phyloP scores from a whole-genome alignment of 1,140 invertebrate species.

The Drosophila dunni region DNA sequence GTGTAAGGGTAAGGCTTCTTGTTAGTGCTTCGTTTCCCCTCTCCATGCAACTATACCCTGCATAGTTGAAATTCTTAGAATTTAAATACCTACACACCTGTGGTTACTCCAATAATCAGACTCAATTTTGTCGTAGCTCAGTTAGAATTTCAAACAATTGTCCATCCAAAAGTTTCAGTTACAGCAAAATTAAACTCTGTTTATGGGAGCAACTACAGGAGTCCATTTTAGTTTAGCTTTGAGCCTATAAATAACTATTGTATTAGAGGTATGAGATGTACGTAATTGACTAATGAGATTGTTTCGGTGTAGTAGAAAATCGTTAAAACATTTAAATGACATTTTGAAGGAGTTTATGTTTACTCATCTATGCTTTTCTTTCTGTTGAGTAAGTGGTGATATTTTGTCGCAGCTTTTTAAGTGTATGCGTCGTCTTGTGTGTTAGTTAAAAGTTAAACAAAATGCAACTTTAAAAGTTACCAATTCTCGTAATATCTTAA shows the following conservation, averaged over 20 bases:
- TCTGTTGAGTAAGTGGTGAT: slow-evolving; percentile 43
- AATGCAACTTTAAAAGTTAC: slow-evolving; percentile 50
- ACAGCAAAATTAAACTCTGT: background rate
- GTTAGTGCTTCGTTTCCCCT: slow-evolving; percentile 37
- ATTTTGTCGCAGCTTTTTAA: slow-evolving; percentile 42
- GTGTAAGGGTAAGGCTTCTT: slow-evolving; percentile 45
- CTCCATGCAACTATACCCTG: background rate
- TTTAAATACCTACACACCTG: background rate
- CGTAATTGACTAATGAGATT: slow-evolving; percentile 44
- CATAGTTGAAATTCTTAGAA: slow-evolving; percentile 11
- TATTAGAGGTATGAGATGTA: slow-evolving; percentile 35
- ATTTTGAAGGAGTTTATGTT: slow-evolving; percentile 1
- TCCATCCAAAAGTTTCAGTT: background rate
- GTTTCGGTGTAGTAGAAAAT: slow-evolving; percentile 42
- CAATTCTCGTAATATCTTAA: slow-evolving; percentile 15
- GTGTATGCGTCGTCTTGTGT: slow-evolving; percentile 37
- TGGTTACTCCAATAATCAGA: background rate
- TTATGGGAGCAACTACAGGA: background rate
- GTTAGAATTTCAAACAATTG: background rate
- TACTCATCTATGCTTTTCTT: slow-evolving; percentile 1
- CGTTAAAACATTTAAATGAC: slow-evolving; percentile 29
- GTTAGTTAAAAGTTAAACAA: slow-evolving; percentile 57
- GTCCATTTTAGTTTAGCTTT: slow-evolving; percentile 32
- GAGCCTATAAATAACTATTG: slow-evolving; percentile 27
- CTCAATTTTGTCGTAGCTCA: background rate